phyloP scores from a whole-genome alignment of 92 coral and sea anemone species.

The Anthopleura xanthogrammica region DNA sequence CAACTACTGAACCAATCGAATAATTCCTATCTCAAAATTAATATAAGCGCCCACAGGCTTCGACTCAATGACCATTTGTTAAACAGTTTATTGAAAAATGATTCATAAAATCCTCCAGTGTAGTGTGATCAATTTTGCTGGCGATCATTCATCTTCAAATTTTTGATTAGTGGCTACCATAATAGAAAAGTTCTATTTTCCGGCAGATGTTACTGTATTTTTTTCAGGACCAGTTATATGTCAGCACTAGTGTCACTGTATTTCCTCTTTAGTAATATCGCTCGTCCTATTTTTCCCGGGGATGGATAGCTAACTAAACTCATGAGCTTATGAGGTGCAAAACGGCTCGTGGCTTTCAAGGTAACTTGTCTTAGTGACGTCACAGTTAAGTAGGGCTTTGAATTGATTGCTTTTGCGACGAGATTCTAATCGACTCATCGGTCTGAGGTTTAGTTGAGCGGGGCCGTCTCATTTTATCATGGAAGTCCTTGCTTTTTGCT shows the following conservation, averaged over 20 bases:
- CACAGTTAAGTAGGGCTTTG: background rate
- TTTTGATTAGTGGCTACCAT: background rate
- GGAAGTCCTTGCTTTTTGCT: background rate
- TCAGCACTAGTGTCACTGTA: background rate
- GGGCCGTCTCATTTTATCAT: background rate
- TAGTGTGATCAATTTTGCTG: slow-evolving; percentile 5
- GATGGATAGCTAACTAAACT: background rate
- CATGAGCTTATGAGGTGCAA: background rate
- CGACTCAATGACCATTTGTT: background rate
- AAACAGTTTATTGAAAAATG: background rate
- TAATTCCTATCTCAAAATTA: background rate
- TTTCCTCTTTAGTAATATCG: background rate
- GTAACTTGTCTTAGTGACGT: background rate
- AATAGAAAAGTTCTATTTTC: background rate
- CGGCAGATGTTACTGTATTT: background rate
- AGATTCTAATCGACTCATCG: background rate
- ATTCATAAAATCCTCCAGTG: background rate
- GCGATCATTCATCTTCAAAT: background rate
- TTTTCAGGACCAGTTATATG: background rate
- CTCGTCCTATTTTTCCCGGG: background rate
- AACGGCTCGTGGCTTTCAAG: background rate
- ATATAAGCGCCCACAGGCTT: background rate
- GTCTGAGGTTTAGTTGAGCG: background rate
- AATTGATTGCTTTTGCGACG: background rate
- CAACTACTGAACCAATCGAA: background rate